These are phyloP conservation scores for Conus ventricosus DNA, from an alignment of 1,140 invertebrate genomes.

Conservation along the genomic window DNA sequence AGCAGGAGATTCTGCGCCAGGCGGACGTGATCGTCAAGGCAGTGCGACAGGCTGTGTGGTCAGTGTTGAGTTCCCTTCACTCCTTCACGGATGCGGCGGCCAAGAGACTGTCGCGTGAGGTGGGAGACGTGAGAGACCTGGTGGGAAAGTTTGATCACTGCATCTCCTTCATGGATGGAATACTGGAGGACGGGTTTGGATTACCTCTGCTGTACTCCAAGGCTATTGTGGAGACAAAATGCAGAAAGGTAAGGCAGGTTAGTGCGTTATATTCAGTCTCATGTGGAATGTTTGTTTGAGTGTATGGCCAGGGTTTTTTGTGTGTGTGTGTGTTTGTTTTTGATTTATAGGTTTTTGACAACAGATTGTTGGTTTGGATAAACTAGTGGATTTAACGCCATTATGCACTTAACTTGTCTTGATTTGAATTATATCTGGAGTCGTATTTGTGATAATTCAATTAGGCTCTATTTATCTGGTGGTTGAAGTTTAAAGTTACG, in stretches of 20 bases:
- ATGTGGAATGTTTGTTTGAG: too few relatives aligned
- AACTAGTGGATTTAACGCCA: too few relatives aligned
- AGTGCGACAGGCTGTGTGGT: constrained; percentile 40
- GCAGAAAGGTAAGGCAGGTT: constrained; percentile 35
- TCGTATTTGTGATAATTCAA: too few relatives aligned
- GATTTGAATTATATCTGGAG: too few relatives aligned
- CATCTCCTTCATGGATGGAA: constrained; percentile 87
- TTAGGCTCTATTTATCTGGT: too few relatives aligned
- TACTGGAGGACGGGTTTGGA: constrained; percentile 86
- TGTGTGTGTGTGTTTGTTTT: too few relatives aligned
- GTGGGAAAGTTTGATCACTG: constrained; percentile 82
- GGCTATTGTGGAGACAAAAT: constrained; percentile 46
- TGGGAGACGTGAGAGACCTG: constrained; percentile 72
- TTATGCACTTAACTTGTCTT: too few relatives aligned
- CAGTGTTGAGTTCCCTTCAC: constrained; percentile 44
- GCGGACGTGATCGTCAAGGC: constrained; percentile 47
- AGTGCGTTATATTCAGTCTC: too few relatives aligned
- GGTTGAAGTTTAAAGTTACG: too few relatives aligned
- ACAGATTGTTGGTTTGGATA: too few relatives aligned
- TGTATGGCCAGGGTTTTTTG: too few relatives aligned
- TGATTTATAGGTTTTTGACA: too few relatives aligned
- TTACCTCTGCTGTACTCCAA: constrained; percentile 78
- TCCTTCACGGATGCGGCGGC: constrained; percentile 49
- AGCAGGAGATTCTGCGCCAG: constrained; percentile 46
- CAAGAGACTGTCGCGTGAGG: constrained; percentile 82